Percentiles rank a stretch among this genome's conserved stretches.
These are phyloP conservation scores for Lacanobia oleracea DNA, from an alignment of 2,888 invertebrate species.

Conservation along the genomic window DNA sequence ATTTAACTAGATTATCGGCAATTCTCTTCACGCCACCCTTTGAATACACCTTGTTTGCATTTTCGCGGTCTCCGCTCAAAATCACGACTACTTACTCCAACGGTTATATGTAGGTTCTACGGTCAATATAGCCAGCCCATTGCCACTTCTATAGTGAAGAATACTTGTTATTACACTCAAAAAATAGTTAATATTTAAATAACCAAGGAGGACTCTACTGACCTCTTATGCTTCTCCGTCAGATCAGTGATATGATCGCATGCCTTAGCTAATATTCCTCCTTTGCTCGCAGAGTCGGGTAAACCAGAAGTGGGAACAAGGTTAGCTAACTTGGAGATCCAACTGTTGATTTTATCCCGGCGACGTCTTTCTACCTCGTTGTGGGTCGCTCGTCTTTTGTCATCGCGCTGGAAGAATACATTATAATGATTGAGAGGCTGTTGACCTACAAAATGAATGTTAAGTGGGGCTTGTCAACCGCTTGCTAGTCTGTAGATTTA, in stretches of 20 bases:
- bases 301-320: constrained; percentile 95
- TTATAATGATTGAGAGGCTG: constrained; percentile 9
- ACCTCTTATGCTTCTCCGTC: constrained; percentile 94
- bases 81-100: too few relatives aligned
- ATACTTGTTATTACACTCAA: too few relatives aligned
- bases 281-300: constrained; percentile 94
- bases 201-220: constrained; percentile 68
- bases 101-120: too few relatives aligned
- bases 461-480: constrained; percentile 8
- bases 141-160: too few relatives aligned
- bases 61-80: too few relatives aligned
- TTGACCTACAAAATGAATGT: constrained; percentile 16
- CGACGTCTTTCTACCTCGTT: constrained; percentile 98
- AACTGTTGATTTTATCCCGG: constrained; percentile 98
- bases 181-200: too few relatives aligned
- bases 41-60: too few relatives aligned
- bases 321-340: constrained; percentile 97
- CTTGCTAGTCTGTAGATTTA: neutral
- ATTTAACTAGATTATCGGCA: too few relatives aligned
- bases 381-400: constrained; percentile 97
- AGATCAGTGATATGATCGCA: constrained; percentile 98
- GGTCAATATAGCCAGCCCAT: too few relatives aligned
- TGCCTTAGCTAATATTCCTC: constrained; percentile 98
- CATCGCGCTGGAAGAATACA: constrained; percentile 93
- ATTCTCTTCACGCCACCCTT: too few relatives aligned